Evolutionary conservation across 1,140 invertebrate species (phyloP).

Genomic region (Euura lappo): DNA sequence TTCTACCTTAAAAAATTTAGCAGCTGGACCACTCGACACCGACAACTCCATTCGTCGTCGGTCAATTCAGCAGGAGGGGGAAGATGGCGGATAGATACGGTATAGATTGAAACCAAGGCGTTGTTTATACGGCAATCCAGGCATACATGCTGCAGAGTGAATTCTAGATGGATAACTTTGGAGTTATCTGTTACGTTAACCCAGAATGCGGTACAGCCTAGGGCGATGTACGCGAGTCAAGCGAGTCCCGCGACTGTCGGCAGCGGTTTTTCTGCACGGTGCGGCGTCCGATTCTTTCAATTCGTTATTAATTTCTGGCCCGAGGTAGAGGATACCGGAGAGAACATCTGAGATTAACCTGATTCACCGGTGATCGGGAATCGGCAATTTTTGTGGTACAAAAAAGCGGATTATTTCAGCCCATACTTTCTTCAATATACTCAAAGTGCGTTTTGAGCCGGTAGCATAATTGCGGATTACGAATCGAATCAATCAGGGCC

Average conservation of each 20-base stretch:
- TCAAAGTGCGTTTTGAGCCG: too few species aligned
- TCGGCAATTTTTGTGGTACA: too few species aligned
- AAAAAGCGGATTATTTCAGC: too few species aligned
- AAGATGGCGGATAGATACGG: neutral
- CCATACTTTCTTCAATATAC: too few species aligned
- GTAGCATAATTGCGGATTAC: neutral
- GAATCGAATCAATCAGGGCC: neutral
- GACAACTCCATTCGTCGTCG: neutral
- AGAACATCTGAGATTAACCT: neutral
- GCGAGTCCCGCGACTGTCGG: neutral
- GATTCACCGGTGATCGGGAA: neutral
- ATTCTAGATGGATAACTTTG: constrained; percentile 1
- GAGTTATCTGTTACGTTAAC: constrained; percentile 3
- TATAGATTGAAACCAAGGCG: neutral
- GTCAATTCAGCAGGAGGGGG: neutral
- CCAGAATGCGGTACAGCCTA: constrained; percentile 1
- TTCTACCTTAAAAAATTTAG: too few species aligned
- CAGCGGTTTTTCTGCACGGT: neutral
- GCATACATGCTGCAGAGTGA: neutral
- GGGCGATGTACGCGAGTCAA: constrained; percentile 2
- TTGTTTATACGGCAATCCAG: too few species aligned
- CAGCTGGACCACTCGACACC: neutral
- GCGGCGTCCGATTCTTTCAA: neutral
- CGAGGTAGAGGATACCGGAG: neutral
- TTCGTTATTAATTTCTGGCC: neutral